Conservation (phyloP, 2,113 vertebrate genomes). For the Platycercus adscitus region DNA sequence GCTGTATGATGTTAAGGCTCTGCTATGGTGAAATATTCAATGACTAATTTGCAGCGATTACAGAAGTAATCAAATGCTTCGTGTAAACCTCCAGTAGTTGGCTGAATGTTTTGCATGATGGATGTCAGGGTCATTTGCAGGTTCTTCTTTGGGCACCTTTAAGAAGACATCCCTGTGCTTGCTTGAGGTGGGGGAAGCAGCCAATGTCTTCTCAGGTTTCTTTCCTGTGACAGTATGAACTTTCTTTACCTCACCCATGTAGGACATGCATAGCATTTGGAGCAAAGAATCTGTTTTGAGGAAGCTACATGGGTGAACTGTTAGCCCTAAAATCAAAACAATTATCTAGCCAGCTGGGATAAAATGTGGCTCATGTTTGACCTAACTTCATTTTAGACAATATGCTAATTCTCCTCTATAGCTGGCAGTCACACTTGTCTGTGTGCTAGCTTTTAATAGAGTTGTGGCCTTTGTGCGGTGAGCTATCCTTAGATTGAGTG, state of each 20-base stretch:
- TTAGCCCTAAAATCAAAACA: neutral
- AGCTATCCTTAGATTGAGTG: neutral
- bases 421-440: neutral
- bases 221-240: neutral
- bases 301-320: neutral
- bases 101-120: neutral
- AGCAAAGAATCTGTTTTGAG: neutral
- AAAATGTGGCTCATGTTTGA: neutral
- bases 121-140: neutral
- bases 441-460: neutral
- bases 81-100: accelerated
- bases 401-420: neutral
- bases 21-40: accelerated
- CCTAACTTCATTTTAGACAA: neutral
- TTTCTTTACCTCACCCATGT: neutral
- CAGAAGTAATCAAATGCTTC: accelerated
- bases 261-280: accelerated
- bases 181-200: neutral
- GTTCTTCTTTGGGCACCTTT: neutral
- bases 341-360: neutral
- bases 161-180: neutral
- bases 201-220: neutral
- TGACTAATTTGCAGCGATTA: accelerated
- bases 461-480: neutral
- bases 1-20: too few species aligned